Base-by-base conservation (phyloP, 2,113 vertebrate species). In the Micronycteris hirsuta region DNA sequence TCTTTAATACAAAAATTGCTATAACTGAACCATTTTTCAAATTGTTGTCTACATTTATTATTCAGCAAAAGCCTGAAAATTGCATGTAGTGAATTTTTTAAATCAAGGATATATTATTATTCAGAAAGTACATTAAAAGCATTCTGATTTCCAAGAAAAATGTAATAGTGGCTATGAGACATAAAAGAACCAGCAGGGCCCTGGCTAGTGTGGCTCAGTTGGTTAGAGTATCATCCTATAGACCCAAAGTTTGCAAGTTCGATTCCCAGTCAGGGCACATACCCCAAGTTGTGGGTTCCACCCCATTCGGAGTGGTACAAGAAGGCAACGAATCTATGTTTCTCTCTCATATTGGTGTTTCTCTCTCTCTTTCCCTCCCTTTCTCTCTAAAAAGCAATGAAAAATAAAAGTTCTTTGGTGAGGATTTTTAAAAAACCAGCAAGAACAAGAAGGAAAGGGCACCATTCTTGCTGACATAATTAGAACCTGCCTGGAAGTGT, bases 401-500 rank as follows among this genome's bases (percentile, higher is more conserved):
- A 63, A 63, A 63, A 63, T 14, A 31, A 63, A 28, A 63, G 58
- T 31, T 63, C 26, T 63, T 12, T 63, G 58, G 58, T 63, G 11
- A 63, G 26, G 26, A 63, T 63, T 63, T 11, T 4, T 28, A 28
- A 63, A 13, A 47, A 91, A 61, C 15, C 43, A 76, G 28, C 7
- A 81, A 92, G 67, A 93, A 67, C 84, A 96, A 95, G 76, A 96
- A 82, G 4, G 3, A 77, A 95, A 96, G 88, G 95, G 47, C 94
- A 96, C 76, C 9, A 47, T 86, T 97, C 67, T 68, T 95, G 96
- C 97, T 97, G 96, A 97, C 95, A 92, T 96, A 73, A 95, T 96
- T 92, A 82, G 71, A 67, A 92, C 67, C 91, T 95, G 89, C 86
- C 61, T 90, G 70, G 45, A 92, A 92, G 63, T 92, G 89, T 67